Conservation (phyloP, 2,888 invertebrate species). For the Drosophila quinaria region DNA sequence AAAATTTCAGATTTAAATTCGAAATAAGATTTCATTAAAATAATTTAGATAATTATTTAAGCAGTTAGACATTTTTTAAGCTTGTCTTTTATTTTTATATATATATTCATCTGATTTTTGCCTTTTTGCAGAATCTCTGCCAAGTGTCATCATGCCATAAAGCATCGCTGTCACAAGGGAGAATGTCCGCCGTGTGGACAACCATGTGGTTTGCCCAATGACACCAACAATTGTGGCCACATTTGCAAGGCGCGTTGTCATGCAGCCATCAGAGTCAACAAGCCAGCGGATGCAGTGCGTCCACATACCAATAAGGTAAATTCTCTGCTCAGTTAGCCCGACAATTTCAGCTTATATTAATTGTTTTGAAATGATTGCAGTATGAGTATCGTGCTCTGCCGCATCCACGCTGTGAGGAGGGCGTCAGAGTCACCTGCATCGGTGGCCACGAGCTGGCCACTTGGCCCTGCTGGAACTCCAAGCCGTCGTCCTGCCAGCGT, state of each 20-base stretch:
- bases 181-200: constrained; percentile 94
- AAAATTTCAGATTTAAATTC: too few relatives aligned
- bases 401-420: constrained; percentile 91
- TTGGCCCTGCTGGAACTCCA: constrained; percentile 90
- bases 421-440: constrained; percentile 90
- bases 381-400: constrained; percentile 87
- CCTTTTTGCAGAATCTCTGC: constrained; percentile 87
- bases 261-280: constrained; percentile 88
- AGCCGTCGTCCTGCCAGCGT: constrained; percentile 91
- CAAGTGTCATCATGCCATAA: constrained; percentile 94
- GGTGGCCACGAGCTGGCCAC: constrained; percentile 90
- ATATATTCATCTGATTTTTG: neutral
- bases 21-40: neutral
- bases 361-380: constrained; percentile 44
- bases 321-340: too few relatives aligned
- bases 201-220: constrained; percentile 88
- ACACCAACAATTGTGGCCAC: constrained; percentile 86
- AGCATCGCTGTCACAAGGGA: constrained; percentile 93
- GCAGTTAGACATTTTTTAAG: neutral
- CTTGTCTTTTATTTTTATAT: neutral
- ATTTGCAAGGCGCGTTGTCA: constrained; percentile 91
- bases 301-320: constrained; percentile 60
- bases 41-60: neutral
- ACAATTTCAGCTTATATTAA: neutral
- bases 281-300: constrained; percentile 24